Evolutionary conservation across 2,113 vertebrate genomes (phyloP).

Genomic region (Grammomys dolichurus): DNA sequence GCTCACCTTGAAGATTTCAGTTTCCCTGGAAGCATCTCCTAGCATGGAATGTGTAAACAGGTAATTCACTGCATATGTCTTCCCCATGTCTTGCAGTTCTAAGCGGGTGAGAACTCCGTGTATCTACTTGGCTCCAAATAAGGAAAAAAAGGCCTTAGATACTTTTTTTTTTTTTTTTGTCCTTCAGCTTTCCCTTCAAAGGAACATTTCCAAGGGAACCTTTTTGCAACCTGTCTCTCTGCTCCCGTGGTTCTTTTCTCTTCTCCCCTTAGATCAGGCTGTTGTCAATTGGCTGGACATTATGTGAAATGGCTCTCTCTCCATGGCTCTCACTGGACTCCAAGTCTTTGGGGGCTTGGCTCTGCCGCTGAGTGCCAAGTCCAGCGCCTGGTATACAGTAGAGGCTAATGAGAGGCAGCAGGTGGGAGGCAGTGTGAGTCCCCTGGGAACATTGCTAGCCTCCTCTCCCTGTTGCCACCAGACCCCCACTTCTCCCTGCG

Average conservation of each 20-base stretch:
- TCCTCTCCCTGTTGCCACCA: accelerated
- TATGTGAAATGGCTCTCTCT: not conserved
- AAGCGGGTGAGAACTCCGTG: not conserved
- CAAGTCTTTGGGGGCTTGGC: not conserved
- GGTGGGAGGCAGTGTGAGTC: not conserved
- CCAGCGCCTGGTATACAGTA: not conserved
- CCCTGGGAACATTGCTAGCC: not conserved
- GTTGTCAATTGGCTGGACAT: accelerated
- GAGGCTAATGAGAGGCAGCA: not conserved
- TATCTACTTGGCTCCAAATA: not conserved
- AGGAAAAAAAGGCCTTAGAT: not conserved
- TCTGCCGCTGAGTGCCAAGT: not conserved
- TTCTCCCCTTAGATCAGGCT: not conserved
- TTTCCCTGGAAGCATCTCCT: not conserved
- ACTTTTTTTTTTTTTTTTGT: not conserved
- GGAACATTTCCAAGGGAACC: not conserved
- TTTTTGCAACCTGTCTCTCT: not conserved
- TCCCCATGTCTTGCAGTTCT: not conserved
- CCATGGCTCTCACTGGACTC: not conserved
- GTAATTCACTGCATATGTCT: not conserved
- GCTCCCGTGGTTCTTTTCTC: not conserved
- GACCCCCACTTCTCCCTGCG: not conserved
- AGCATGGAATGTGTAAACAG: accelerated
- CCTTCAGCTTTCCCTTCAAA: not conserved
- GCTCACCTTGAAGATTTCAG: not conserved